These are phyloP conservation scores for Eciton burchellii DNA, from an alignment of 1,140 invertebrate genomes.

Conservation along the genomic window DNA sequence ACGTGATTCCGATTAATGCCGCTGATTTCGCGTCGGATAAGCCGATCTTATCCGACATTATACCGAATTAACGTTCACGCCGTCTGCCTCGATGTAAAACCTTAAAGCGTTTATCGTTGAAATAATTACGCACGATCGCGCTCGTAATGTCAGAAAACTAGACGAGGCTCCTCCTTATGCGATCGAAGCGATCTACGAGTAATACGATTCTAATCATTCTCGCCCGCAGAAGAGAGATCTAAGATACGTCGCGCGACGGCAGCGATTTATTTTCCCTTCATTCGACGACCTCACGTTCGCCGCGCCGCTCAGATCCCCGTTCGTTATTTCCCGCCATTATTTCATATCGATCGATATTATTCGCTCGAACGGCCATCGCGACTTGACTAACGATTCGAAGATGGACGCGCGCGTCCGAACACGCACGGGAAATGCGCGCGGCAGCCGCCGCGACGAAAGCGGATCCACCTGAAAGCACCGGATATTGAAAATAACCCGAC, in stretches of 20 bases:
- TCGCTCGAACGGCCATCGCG: background rate
- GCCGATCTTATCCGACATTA: conserved; percentile 10
- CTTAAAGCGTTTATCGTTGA: background rate
- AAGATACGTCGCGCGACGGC: too few relatives aligned
- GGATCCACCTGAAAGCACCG: conserved; percentile 35
- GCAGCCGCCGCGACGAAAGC: conserved; percentile 12
- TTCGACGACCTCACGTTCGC: conserved; percentile 14
- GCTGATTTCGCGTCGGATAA: conserved; percentile 9
- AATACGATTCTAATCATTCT: conserved; percentile 29
- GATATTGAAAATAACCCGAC: conserved; percentile 47
- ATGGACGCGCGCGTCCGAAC: background rate
- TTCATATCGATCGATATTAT: background rate
- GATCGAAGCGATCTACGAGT: background rate
- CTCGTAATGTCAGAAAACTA: background rate
- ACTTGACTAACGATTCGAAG: conserved; percentile 45
- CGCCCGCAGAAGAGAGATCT: too few relatives aligned
- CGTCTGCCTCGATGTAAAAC: background rate
- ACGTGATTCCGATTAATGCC: conserved; percentile 4
- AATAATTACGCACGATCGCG: conserved; percentile 14
- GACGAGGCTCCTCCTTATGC: background rate
- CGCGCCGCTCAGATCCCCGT: background rate
- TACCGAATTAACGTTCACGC: conserved; percentile 11
- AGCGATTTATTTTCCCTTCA: background rate
- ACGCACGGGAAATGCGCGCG: conserved; percentile 34
- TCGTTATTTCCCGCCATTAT: conserved; percentile 9